Base-by-base conservation (phyloP, 2,797 vertebrate genomes). In the Bryconaethiops microstoma region DNA sequence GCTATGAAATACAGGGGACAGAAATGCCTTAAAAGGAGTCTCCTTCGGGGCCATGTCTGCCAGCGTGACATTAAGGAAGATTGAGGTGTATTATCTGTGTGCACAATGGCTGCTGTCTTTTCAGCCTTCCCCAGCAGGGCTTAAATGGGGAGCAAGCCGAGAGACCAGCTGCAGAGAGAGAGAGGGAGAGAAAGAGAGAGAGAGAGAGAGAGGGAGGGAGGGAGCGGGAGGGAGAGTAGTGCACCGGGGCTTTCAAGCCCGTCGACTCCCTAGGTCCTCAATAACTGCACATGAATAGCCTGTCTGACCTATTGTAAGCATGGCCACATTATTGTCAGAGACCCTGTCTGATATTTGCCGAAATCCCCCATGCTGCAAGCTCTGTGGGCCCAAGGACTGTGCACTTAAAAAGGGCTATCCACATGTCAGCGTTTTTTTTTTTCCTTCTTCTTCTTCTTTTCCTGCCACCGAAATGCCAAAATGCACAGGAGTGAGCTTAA, bases 11-110 rank as follows among this genome's bases (percentile, higher is more conserved):
- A 78, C 52, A 81, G 64, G 23, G 57, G 23, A 85, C 42, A n/a
- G 60, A 65, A 48, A 73, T 64, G 52, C 60, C 69, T 62, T 68
- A 69, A 81, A 89, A 84, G 83, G 81, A 88, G 86, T 77, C 76
- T 74, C 42, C 69, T 82, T 86, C 78, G 65, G 81, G 89, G 88
- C 84, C 77, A 86, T 89, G 88, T 68, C 85, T 84, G 87, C 88
- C 85, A 74, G 79, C 83, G 82, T 91, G 90, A 92, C 90, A 93
- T 92, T 92, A 92, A 92, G 89, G 86, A 92, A 94, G 92, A 92
- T 90, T 92, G 92, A 92, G 89, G 87, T 88, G 88, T 87, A 91
- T 92, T 93, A 92, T 93, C 87, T 88, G 84, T 74, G 81, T 84
- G 87, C 90, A 93, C 90, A 92, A 92, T 92, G 88, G 88, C 87